Evolutionary conservation across 1,140 invertebrate genomes (phyloP).

Genomic region (Temnothorax nylanderi): DNA sequence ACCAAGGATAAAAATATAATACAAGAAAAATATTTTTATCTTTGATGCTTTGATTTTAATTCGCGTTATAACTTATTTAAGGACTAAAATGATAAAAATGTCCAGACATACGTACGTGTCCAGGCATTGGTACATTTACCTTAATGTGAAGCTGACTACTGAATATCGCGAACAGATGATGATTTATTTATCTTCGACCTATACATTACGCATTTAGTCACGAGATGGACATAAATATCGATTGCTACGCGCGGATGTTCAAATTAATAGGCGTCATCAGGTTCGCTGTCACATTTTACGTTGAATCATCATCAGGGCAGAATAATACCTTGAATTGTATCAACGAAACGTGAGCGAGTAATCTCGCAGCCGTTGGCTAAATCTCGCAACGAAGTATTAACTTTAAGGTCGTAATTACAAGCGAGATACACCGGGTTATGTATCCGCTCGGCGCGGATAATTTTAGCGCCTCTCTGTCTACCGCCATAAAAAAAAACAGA

Average conservation of each 20-base stretch:
- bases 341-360: neutral
- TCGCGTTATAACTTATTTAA: too few relatives aligned
- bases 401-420: constrained; percentile 36
- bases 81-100: too few relatives aligned
- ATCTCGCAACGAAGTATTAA: constrained; percentile 1
- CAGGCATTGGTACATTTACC: too few relatives aligned
- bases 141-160: neutral
- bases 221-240: neutral
- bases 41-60: too few relatives aligned
- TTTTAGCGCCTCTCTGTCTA: neutral
- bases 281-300: neutral
- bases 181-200: constrained; percentile 35
- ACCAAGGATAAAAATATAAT: too few relatives aligned
- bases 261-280: neutral
- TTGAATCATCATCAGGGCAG: neutral
- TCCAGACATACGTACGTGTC: too few relatives aligned
- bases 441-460: neutral
- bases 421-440: neutral
- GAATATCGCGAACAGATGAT: neutral
- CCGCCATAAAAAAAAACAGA: constrained; percentile 1
- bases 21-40: too few relatives aligned
- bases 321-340: neutral
- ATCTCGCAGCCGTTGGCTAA: neutral
- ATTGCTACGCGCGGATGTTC: neutral
- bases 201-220: constrained; percentile 14